A percentile compares a stretch with the other conserved stretches of the same genome.
phyloP scores from a whole-genome alignment of 2,888 invertebrate species.

The Epinotia demarniana region DNA sequence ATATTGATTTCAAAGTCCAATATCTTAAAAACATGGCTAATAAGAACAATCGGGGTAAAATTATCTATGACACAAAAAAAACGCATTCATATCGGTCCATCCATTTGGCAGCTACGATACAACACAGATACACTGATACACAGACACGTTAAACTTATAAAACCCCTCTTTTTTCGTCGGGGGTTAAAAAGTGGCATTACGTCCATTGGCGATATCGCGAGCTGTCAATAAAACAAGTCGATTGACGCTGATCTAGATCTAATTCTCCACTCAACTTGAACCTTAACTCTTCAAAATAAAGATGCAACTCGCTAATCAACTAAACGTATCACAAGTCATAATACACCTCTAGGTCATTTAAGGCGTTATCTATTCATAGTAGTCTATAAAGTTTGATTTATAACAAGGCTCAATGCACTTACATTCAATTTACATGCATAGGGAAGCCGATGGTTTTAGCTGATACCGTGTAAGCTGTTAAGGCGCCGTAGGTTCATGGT shows the following conservation, averaged over 20 bases:
- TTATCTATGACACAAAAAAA: too few species aligned
- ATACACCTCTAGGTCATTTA: neutral
- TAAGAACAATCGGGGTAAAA: too few species aligned
- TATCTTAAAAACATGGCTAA: too few species aligned
- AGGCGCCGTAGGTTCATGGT: too few species aligned
- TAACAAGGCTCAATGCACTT: neutral
- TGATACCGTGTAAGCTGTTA: neutral
- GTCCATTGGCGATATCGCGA: too few species aligned
- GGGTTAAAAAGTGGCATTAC: too few species aligned
- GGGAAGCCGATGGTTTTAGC: slow-evolving; percentile 7
- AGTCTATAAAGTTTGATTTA: slow-evolving; percentile 19
- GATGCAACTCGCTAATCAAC: neutral
- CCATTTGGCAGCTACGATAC: too few species aligned
- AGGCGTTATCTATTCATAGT: slow-evolving; percentile 13
- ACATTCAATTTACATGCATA: slow-evolving; percentile 21
- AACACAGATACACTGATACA: too few species aligned
- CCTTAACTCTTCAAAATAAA: neutral
- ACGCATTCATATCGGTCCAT: too few species aligned
- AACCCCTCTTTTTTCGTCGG: too few species aligned
- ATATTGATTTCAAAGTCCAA: too few species aligned
- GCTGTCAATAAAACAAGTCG: neutral
- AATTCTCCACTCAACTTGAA: neutral
- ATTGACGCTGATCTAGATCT: neutral
- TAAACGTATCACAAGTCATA: neutral
- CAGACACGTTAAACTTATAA: too few species aligned